Evolutionary conservation across 2,888 invertebrate species (phyloP).

Genomic region (Odontocolon sp.): DNA sequence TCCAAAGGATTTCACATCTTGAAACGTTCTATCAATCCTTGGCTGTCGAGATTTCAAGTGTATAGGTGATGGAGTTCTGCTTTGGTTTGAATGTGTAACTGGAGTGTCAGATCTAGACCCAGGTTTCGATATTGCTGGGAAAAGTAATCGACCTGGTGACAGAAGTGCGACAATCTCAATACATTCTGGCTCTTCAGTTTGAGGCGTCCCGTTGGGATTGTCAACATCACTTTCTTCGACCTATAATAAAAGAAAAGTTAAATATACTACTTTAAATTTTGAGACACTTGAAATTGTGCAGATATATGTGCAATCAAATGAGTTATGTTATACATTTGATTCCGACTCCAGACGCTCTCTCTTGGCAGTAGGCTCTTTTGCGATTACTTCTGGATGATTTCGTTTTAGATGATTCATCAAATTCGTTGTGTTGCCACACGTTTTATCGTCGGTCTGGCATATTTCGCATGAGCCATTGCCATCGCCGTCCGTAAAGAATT

Average conservation of each 20-base stretch:
- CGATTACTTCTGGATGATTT: too few species aligned
- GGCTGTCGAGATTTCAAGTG: background rate
- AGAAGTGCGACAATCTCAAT: background rate
- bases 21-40: background rate
- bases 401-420: constrained; percentile 3
- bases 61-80: background rate
- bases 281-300: background rate
- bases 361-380: background rate
- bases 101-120: background rate
- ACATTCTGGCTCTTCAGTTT: background rate
- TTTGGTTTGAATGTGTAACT: background rate
- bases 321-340: background rate
- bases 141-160: background rate
- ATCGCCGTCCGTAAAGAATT: background rate
- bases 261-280: background rate
- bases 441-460: background rate
- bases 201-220: background rate
- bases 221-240: background rate
- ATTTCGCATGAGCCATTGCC: background rate
- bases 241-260: background rate
- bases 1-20: constrained; percentile 8
- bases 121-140: background rate
- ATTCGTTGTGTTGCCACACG: constrained; percentile 13
- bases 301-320: too few species aligned
- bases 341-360: background rate